A percentile compares a stretch with the other conserved stretches of the same genome.
phyloP scores from a whole-genome alignment of 1,140 invertebrate species.

The Meloidogyne chitwoodi region DNA sequence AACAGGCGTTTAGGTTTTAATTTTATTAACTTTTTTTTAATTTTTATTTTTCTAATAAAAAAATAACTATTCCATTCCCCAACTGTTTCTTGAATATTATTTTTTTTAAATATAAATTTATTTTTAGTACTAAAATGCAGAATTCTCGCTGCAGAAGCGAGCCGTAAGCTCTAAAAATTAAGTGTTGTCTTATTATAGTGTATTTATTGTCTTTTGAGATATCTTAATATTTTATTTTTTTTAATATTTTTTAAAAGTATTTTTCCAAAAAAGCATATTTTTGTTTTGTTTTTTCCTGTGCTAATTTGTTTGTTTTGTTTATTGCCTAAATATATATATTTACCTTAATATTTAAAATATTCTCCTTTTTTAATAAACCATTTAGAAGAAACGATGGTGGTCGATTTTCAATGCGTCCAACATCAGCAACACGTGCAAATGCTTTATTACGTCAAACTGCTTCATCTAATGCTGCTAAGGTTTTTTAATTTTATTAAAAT shows the following conservation, averaged over 20 bases:
- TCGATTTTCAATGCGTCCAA: constrained; percentile 47
- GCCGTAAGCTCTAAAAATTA: constrained; percentile 34
- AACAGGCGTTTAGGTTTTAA: constrained; percentile 7
- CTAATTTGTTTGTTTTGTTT: background rate
- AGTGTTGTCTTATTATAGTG: no score
- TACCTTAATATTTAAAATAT: background rate
- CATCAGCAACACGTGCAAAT: background rate
- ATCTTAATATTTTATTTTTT: background rate
- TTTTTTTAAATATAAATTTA: no score
- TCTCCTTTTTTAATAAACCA: background rate
- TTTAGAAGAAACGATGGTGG: constrained; percentile 43
- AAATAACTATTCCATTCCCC: no score
- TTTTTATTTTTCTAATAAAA: background rate
- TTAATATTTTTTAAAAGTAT: no score
- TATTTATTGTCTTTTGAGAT: background rate
- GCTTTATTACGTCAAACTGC: background rate
- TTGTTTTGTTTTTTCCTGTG: no score
- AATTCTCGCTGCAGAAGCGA: constrained; percentile 41
- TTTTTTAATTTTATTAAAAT: background rate
- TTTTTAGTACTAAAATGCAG: no score
- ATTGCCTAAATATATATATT: background rate
- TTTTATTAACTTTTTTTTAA: no score
- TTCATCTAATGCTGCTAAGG: constrained; percentile 23
- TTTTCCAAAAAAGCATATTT: no score
- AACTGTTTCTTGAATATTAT: no score